These are phyloP conservation scores for Formica aserva DNA, from an alignment of 2,888 invertebrate species.

Conservation along the genomic window DNA sequence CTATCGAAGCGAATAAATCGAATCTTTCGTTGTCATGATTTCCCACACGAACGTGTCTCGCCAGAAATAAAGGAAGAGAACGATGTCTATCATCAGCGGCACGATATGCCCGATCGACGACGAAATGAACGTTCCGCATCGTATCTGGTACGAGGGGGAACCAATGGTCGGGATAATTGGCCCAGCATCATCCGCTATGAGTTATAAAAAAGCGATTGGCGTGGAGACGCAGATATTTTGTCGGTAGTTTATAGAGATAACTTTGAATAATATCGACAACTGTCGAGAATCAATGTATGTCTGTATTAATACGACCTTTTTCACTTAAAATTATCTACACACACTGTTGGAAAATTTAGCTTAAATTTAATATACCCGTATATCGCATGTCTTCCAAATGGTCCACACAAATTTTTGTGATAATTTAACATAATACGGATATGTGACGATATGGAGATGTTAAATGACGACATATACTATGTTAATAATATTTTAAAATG, in stretches of 20 bases:
- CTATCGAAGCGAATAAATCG: slow-evolving; percentile 43
- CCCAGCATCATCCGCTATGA: slow-evolving; percentile 8
- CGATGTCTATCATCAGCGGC: slow-evolving; percentile 37
- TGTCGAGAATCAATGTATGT: neutral
- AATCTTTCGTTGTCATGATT: slow-evolving; percentile 26
- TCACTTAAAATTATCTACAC: neutral
- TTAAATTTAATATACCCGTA: no score
- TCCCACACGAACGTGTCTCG: slow-evolving; percentile 43
- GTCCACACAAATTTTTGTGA: no score
- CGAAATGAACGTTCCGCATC: slow-evolving; percentile 27
- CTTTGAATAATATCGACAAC: neutral
- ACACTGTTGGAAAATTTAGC: no score
- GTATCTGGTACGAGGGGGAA: slow-evolving; percentile 37
- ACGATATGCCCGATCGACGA: slow-evolving; percentile 29
- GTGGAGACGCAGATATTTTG: neutral
- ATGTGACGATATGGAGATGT: no score
- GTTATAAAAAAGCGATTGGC: slow-evolving; percentile 2
- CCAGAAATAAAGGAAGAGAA: slow-evolving; percentile 42
- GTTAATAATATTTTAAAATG: no score
- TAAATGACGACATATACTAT: no score
- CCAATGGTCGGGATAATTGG: slow-evolving; percentile 48
- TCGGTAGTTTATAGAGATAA: neutral
- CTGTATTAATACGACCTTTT: neutral
- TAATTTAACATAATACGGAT: no score
- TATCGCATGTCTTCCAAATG: no score